Conservation (phyloP, 2,888 invertebrate genomes). For the Branchinecta sandiegonensis region DNA sequence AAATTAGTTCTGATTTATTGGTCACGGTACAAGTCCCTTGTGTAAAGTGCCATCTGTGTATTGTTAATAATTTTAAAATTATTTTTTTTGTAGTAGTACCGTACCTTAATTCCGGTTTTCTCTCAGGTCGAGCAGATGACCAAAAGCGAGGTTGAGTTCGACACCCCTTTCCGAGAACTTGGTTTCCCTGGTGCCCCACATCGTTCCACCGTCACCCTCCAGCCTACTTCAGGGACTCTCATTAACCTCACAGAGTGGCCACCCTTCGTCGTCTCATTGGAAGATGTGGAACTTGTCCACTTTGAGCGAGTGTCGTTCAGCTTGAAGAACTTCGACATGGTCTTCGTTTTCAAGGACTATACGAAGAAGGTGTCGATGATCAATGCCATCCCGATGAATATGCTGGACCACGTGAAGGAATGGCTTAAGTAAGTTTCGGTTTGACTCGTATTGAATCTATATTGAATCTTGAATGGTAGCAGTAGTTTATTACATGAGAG, state of each 20-base stretch:
- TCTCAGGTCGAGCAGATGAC: conserved; percentile 72
- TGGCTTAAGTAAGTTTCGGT: conserved; percentile 73
- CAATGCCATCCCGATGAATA: conserved; percentile 97
- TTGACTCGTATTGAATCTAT: neutral
- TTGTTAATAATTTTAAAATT: too few species aligned
- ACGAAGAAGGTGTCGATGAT: conserved; percentile 85
- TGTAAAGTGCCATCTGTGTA: too few species aligned
- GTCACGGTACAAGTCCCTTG: too few species aligned
- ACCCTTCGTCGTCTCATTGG: conserved; percentile 93
- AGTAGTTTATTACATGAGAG: too few species aligned
- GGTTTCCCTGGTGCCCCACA: conserved; percentile 96
- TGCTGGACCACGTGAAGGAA: conserved; percentile 98
- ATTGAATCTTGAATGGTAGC: neutral
- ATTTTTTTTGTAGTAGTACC: too few species aligned
- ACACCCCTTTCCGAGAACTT: conserved; percentile 93
- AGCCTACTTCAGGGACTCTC: conserved; percentile 94
- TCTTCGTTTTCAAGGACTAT: conserved; percentile 98
- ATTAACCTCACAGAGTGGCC: conserved; percentile 98
- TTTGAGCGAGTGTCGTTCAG: conserved; percentile 98
- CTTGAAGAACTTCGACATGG: conserved; percentile 98
- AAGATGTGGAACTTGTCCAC: conserved; percentile 94
- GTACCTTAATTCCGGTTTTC: conserved; percentile 17
- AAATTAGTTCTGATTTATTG: too few species aligned
- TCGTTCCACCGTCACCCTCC: conserved; percentile 85
- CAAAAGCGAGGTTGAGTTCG: conserved; percentile 94